phyloP scores from a whole-genome alignment of 2,113 vertebrate genomes.

The Laticauda colubrina region DNA sequence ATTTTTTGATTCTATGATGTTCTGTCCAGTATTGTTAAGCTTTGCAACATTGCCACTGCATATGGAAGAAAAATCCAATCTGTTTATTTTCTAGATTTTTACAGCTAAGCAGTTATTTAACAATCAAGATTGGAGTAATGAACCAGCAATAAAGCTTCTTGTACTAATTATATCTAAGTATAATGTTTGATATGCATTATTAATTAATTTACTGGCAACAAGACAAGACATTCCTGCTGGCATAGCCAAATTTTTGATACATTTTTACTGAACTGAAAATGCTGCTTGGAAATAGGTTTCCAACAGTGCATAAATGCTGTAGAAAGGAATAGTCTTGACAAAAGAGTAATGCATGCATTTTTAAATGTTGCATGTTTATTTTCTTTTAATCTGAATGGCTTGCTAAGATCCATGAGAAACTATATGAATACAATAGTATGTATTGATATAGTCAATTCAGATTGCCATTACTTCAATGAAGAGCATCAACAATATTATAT shows the following conservation, averaged over 20 bases:
- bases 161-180: background rate
- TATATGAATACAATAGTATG: background rate
- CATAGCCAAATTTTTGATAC: slow-evolving; percentile 41
- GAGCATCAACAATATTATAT: background rate
- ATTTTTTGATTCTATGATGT: background rate
- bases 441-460: background rate
- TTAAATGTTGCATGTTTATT: background rate
- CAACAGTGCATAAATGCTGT: slow-evolving; percentile 63
- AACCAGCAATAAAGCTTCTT: background rate
- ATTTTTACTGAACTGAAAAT: slow-evolving; percentile 69
- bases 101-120: background rate
- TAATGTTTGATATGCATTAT: background rate
- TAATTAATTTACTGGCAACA: slow-evolving; percentile 3
- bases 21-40: background rate
- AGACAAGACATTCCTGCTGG: background rate
- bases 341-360: slow-evolving; percentile 59
- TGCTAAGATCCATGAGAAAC: background rate
- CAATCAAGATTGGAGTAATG: background rate
- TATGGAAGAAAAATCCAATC: background rate
- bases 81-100: background rate
- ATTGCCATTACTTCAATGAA: background rate
- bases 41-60: background rate
- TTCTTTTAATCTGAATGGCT: background rate
- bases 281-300: slow-evolving; percentile 62
- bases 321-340: slow-evolving; percentile 59